Conservation (phyloP, 2,888 invertebrate genomes). For the Pachliopta kotzebuea region DNA sequence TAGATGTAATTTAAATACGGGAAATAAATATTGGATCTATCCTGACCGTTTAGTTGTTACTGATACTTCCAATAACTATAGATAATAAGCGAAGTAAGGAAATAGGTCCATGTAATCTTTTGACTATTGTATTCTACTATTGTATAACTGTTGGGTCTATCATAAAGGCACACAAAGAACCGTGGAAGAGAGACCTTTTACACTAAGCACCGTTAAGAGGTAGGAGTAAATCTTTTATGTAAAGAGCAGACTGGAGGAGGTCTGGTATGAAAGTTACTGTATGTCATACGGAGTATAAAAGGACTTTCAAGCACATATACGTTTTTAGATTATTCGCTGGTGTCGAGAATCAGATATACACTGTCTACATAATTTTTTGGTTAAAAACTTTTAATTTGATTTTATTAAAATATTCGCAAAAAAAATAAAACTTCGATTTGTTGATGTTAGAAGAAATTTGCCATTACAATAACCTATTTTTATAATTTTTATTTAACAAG, state of each 20-base stretch:
- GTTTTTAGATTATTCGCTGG: too few species aligned
- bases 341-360: too few species aligned
- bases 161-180: slow-evolving; percentile 22
- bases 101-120: slow-evolving; percentile 19
- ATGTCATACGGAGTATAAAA: background rate
- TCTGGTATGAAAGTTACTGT: background rate
- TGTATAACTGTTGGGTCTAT: slow-evolving; percentile 14
- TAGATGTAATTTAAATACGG: too few species aligned
- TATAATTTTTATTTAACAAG: too few species aligned
- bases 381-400: too few species aligned
- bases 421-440: too few species aligned
- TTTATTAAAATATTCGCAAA: too few species aligned
- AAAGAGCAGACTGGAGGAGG: slow-evolving; percentile 17
- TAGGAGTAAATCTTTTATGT: slow-evolving; percentile 25
- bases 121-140: slow-evolving; percentile 23
- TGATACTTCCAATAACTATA: background rate
- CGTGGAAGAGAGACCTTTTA: slow-evolving; percentile 14
- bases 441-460: too few species aligned
- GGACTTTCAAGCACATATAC: too few species aligned
- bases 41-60: background rate
- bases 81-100: background rate
- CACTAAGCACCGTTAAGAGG: slow-evolving; percentile 18
- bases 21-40: too few species aligned
- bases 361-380: too few species aligned
- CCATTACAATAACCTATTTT: too few species aligned